A percentile compares a stretch with the other conserved stretches of the same genome.
phyloP scores from a whole-genome alignment of 2,113 vertebrate species.

The Mus spicilegus region DNA sequence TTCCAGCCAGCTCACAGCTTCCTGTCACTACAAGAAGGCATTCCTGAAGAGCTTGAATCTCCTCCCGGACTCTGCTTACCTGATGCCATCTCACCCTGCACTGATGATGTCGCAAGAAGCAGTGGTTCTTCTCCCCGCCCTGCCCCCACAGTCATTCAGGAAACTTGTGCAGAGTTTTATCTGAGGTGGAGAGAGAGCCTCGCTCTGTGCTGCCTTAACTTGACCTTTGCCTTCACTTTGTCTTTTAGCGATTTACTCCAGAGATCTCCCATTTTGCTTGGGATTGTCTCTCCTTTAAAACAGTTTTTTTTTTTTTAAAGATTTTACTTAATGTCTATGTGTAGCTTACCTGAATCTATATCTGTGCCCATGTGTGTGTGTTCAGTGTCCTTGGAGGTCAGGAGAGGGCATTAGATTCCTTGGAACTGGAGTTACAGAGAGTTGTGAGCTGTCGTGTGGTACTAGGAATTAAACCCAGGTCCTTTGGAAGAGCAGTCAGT shows the following conservation, averaged over 20 bases:
- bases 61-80: background rate
- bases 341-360: background rate
- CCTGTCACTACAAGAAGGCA: background rate
- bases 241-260: background rate
- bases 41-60: background rate
- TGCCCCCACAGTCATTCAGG: background rate
- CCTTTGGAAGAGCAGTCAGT: background rate
- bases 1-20: background rate
- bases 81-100: background rate
- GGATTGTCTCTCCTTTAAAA: background rate
- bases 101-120: background rate
- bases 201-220: background rate
- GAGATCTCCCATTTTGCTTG: background rate
- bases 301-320: background rate
- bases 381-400: too few relatives aligned
- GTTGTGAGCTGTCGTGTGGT: background rate
- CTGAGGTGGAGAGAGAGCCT: background rate
- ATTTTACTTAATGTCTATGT: background rate
- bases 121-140: background rate
- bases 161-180: background rate
- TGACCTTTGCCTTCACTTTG: background rate
- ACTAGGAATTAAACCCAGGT: background rate
- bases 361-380: background rate
- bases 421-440: background rate
- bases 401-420: background rate